These are phyloP conservation scores for Monochamus alternatus DNA, from an alignment of 2,888 invertebrate genomes.

Conservation along the genomic window DNA sequence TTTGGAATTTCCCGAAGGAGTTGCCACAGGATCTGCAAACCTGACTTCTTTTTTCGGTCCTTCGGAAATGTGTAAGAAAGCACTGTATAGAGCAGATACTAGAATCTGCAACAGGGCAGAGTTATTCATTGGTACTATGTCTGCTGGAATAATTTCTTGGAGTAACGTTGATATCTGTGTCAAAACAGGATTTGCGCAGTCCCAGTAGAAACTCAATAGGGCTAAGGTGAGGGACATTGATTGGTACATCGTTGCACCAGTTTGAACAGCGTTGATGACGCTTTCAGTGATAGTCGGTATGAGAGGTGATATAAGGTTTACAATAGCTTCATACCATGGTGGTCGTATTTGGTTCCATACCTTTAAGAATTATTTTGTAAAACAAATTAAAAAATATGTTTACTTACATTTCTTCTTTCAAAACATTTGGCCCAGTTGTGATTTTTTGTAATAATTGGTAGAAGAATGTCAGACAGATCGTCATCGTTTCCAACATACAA, in stretches of 20 bases:
- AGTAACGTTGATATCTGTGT: slow-evolving; percentile 73
- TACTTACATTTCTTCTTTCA: slow-evolving; percentile 81
- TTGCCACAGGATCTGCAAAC: slow-evolving; percentile 45
- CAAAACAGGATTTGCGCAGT: slow-evolving; percentile 79
- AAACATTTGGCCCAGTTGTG: slow-evolving; percentile 81
- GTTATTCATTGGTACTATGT: slow-evolving; percentile 80
- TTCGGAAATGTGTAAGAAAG: slow-evolving; percentile 74
- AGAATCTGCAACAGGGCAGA: slow-evolving; percentile 83
- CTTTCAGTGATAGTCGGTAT: slow-evolving; percentile 79
- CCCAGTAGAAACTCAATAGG: slow-evolving; percentile 80
- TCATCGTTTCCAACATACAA: slow-evolving; percentile 77
- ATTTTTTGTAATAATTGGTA: slow-evolving; percentile 75
- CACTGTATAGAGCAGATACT: slow-evolving; percentile 79
- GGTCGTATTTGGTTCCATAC: slow-evolving; percentile 88
- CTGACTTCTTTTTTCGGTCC: slow-evolving; percentile 57
- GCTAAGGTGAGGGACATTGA: slow-evolving; percentile 83
- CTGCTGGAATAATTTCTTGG: slow-evolving; percentile 81
- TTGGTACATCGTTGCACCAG: slow-evolving; percentile 87
- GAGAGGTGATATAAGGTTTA: slow-evolving; percentile 77
- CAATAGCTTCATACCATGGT: slow-evolving; percentile 83
- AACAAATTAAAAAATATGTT: background rate
- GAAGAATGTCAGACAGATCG: slow-evolving; percentile 78
- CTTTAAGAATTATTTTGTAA: slow-evolving; percentile 67
- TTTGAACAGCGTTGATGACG: slow-evolving; percentile 80
- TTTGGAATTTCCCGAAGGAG: slow-evolving; percentile 36